Evolutionary conservation across 23 tunicate species (phyloP).

Genomic region (Clavelina lepadiformis): DNA sequence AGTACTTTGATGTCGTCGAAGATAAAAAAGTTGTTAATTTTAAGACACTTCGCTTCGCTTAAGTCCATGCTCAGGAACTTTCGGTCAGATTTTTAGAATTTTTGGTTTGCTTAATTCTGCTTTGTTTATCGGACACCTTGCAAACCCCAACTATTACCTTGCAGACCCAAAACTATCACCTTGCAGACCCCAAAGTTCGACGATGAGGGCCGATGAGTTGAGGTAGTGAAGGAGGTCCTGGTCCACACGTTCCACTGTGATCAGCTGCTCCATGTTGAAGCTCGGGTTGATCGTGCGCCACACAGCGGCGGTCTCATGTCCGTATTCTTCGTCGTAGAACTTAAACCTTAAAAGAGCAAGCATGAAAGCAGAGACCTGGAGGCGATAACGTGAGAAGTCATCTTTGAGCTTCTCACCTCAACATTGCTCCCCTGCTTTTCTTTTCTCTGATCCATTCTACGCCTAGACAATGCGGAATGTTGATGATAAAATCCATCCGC

Average conservation of each 20-base stretch:
- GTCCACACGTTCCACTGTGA: constrained; percentile 42
- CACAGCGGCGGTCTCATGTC: constrained; percentile 14
- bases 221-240: constrained; percentile 39
- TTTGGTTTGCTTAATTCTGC: no score
- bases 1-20: no score
- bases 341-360: constrained; percentile 30
- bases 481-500: constrained; percentile 28
- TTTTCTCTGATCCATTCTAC: constrained; percentile 54
- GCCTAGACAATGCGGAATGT: constrained; percentile 38
- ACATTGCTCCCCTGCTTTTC: constrained; percentile 54
- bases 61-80: no score
- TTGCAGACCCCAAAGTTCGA: constrained; percentile 87
- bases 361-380: no score
- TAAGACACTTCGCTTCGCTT: no score
- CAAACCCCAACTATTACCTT: no score
- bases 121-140: no score
- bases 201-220: constrained; percentile 43
- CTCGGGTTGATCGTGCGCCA: constrained; percentile 54
- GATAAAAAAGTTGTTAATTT: no score
- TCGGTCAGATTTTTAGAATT: no score
- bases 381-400: background rate
- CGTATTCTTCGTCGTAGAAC: constrained; percentile 44
- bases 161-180: no score
- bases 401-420: constrained; percentile 37
- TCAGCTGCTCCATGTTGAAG: constrained; percentile 29